phyloP scores from a whole-genome alignment of 2,797 vertebrate species.

The Rallus crepitans region DNA sequence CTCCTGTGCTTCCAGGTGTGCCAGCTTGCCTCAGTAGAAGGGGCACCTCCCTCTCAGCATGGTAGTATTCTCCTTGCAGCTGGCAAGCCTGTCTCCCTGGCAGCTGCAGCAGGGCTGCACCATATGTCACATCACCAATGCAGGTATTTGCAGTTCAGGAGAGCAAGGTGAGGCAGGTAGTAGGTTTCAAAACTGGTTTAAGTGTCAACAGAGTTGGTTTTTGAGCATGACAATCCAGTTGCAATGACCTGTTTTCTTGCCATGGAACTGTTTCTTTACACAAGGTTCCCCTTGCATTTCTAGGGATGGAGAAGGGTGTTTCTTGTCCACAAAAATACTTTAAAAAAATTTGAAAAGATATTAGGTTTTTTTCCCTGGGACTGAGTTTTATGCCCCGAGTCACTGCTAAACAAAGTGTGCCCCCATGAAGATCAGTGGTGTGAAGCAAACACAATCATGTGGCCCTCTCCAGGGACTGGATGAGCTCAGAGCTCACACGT shows the following conservation, averaged over 20 bases:
- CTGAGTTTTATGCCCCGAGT: background rate
- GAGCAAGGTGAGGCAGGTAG: rapidly evolving
- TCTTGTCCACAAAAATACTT: background rate
- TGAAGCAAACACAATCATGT: rapidly evolving
- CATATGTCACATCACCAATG: rapidly evolving
- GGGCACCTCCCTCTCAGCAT: background rate
- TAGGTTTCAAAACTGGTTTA: background rate
- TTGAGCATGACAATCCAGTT: background rate
- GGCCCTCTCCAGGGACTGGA: rapidly evolving
- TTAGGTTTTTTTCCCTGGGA: background rate
- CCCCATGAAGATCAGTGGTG: background rate
- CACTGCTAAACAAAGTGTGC: background rate
- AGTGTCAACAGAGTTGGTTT: background rate
- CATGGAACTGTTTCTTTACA: background rate
- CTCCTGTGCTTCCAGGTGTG: rapidly evolving
- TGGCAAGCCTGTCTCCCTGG: rapidly evolving
- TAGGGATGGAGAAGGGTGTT: background rate
- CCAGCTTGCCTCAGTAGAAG: background rate
- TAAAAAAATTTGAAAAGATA: background rate
- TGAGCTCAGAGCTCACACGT: background rate
- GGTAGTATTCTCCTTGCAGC: rapidly evolving
- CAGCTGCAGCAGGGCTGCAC: rapidly evolving
- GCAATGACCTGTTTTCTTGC: rapidly evolving
- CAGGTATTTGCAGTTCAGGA: background rate
- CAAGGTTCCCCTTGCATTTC: background rate